Conservation (phyloP, 2,888 invertebrate species). For the Chromoteleia sp. region DNA sequence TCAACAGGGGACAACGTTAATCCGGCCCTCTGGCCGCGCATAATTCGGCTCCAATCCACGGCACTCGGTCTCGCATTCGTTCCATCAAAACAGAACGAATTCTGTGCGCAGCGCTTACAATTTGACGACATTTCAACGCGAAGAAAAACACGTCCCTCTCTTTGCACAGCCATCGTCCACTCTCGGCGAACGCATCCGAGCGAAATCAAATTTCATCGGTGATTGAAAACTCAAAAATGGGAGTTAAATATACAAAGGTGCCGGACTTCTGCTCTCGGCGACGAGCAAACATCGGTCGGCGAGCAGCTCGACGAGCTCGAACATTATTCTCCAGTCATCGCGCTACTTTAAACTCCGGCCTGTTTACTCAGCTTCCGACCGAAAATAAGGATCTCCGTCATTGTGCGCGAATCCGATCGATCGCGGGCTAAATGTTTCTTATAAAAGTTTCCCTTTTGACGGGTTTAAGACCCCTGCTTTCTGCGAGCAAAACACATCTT, state of each 20-base stretch:
- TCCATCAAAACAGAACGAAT: conserved; percentile 39
- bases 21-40: conserved; percentile 31
- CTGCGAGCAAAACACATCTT: conserved; percentile 9
- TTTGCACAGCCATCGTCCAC: conserved; percentile 32
- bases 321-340: conserved; percentile 36
- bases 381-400: conserved; percentile 32
- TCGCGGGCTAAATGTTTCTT: conserved; percentile 22
- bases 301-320: neutral
- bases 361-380: conserved; percentile 55
- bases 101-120: neutral
- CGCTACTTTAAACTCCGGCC: conserved; percentile 22
- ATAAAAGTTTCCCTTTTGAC: conserved; percentile 13
- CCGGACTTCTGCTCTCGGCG: conserved; percentile 39
- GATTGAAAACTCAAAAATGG: conserved; percentile 60
- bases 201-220: conserved; percentile 55
- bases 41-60: conserved; percentile 48
- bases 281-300: conserved; percentile 43
- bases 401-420: conserved; percentile 44
- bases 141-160: conserved; percentile 45
- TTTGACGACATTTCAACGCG: conserved; percentile 32
- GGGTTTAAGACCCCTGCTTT: conserved; percentile 13
- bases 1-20: conserved; percentile 12
- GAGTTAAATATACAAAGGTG: conserved; percentile 62
- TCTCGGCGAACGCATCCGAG: conserved; percentile 23
- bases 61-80: conserved; percentile 23